Conservation (phyloP, 2,888 invertebrate species). For the Dynastes maya region DNA sequence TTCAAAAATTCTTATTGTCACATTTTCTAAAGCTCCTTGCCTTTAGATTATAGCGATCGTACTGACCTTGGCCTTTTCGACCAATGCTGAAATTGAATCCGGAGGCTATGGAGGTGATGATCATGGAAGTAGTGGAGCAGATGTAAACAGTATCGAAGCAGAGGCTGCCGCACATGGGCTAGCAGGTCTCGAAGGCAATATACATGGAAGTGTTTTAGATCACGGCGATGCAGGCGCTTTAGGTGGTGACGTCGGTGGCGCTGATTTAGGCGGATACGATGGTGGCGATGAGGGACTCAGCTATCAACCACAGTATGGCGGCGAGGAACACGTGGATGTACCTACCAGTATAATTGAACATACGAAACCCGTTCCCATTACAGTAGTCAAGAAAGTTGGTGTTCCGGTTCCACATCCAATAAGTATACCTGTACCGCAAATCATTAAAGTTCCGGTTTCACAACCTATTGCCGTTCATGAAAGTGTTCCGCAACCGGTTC, state of each 20-base stretch:
- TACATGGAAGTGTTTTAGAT: constrained; percentile 56
- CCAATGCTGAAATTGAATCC: constrained; percentile 58
- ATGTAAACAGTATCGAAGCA: constrained; percentile 33
- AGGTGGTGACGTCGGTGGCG: constrained; percentile 59
- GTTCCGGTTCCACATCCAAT: constrained; percentile 75
- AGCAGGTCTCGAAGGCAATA: constrained; percentile 25
- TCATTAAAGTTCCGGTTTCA: constrained; percentile 81
- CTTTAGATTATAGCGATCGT: constrained; percentile 59
- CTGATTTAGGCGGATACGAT: constrained; percentile 53
- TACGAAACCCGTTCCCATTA: constrained; percentile 80
- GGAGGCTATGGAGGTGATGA: constrained; percentile 53
- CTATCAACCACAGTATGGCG: constrained; percentile 56
- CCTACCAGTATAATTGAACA: constrained; percentile 78
- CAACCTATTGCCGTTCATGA: constrained; percentile 84
- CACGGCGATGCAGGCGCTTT: constrained; percentile 59
- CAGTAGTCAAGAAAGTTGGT: constrained; percentile 81
- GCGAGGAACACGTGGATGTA: constrained; percentile 73
- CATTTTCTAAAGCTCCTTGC: too few relatives aligned
- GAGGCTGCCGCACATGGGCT: constrained; percentile 8
- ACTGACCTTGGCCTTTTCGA: constrained; percentile 58
- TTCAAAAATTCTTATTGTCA: too few relatives aligned
- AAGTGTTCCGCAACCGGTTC: constrained; percentile 80
- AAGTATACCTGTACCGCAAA: constrained; percentile 66
- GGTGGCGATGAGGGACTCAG: constrained; percentile 51
- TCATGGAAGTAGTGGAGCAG: constrained; percentile 46